Evolutionary conservation across 64 coral and sea anemone species (phyloP), one percentile per base, ranked within the genome.

Genomic region (Pocillopora damicornis): DNA sequence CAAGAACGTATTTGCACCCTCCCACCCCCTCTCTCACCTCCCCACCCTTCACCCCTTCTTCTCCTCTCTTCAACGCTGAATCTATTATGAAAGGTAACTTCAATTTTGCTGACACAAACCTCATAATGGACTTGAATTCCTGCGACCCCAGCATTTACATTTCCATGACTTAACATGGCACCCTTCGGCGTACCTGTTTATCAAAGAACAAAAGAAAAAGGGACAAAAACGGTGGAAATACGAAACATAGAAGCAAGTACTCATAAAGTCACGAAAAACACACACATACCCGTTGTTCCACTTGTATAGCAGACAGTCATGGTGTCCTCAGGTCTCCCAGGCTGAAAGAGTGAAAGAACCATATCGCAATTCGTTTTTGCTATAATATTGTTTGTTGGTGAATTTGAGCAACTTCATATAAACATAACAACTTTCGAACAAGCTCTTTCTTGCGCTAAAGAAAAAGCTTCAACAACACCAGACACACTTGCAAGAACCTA

Each of bases 271-370:
- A 9, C 5, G n/a, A 71, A 3, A 30, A 18, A n/a, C 11, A 63
- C 3, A 25, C 64, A 71, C 5, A 59, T 20, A 98, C 95, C 95
- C 88, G 95, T 98, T 1, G 95, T 94, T 68, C 95, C 95, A 86
- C 95, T 98, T 12, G 95, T 98, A 63, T 94, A 98, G 20, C 92
- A 98, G 66, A 98, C 65, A 38, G 95, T 98, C 20, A 92, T 89
- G 12, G 87, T 61, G 34, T 98, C 95, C 15, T 94, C 89, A 5
- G 92, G 64, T 77, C 76, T 91, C 60, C 89, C 86, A 36, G 79
- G 77, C 94, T 97, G 67, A 14, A 57, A 85, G 11, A 23, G 58
- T 71, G 73, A 85, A 6, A 68, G 18, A 0, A 8, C 60, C 8
- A 11, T 15, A 11, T 61, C 14, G 14, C 14, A 11, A 17, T 63